phyloP scores from a whole-genome alignment of 2,113 vertebrate species.

The Aphyosemion australe region DNA sequence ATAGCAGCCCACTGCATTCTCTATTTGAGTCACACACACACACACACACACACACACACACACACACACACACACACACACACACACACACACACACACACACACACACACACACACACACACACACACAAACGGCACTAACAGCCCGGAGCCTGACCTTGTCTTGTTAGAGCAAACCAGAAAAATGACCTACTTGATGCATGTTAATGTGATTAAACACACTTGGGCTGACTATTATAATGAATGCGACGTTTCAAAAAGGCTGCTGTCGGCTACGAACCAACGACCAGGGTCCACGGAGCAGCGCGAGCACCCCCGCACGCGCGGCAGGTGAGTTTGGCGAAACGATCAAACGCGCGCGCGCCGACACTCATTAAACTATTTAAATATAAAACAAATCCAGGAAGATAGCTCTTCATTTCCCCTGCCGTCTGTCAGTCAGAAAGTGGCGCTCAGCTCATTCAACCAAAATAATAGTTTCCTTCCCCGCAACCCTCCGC shows the following conservation, averaged over 20 bases:
- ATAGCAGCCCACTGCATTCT: constrained; percentile 5
- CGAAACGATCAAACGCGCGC: constrained; percentile 1
- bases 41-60: background rate
- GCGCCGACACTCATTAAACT: background rate
- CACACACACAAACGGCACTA: too few relatives aligned
- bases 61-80: too few relatives aligned
- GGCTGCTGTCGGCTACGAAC: constrained; percentile 1
- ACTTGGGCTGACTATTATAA: constrained; percentile 62
- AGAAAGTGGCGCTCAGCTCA: constrained; percentile 9
- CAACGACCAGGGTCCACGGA: constrained; percentile 7
- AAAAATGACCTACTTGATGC: constrained; percentile 63
- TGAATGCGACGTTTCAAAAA: constrained; percentile 23
- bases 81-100: too few relatives aligned
- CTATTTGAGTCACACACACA: constrained; percentile 1
- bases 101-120: too few relatives aligned
- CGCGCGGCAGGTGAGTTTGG: constrained; percentile 51
- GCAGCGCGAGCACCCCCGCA: background rate
- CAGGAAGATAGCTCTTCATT: too few relatives aligned
- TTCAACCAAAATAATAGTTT: constrained; percentile 2
- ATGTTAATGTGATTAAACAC: constrained; percentile 66
- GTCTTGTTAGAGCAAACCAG: constrained; percentile 47
- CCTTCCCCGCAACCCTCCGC: constrained; percentile 1
- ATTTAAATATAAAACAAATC: too few relatives aligned
- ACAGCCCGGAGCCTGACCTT: constrained; percentile 66
- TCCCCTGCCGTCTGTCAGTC: too few relatives aligned